Base-by-base conservation (phyloP, 2,113 vertebrate species). In the Cercopithecus mona region DNA sequence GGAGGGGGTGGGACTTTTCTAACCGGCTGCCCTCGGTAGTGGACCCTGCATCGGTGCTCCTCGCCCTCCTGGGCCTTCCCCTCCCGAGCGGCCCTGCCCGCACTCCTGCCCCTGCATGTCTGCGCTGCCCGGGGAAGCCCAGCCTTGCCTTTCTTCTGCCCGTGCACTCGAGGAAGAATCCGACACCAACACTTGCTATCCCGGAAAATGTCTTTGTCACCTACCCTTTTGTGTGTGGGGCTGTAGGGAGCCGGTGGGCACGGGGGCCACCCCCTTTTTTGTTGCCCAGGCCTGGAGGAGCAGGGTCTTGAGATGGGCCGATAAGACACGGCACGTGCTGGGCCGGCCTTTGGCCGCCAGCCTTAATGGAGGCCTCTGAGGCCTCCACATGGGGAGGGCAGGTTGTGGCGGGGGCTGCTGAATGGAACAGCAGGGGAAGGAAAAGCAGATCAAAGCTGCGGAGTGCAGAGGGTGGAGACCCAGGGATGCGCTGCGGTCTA, bases 191-290 rank as follows among this genome's bases (percentile, higher is more conserved):
- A 99, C 99, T 99, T 99, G 99, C 99, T 98, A 93, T 98, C 97
- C 98, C 98, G 96, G 99, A 99, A 99, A 99, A 99, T 98, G 99
- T 99, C 99, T 99, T 99, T 99, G 99, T 99, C 88, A 32, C 99
- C 98, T 97, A 89, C 98, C 98, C 99, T 99, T 99, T 99, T 99
- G 99, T 99, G 99, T 99, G 98, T 98, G 98, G 98, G 98, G 98
- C 99, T 99, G 98, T 98, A 94, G 97, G 97, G 98, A 98, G 98
- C 99, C 99, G 97, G 98, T 99, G 98, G 98, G 98, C 98, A 98
- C 88, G 92, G 96, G 97, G 98, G 95, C 98, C 86, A 97, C 99
- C 99, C 98, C 98, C 89, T 98, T 98, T 98, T 98, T 96, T 96
- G 95, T 98, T 97, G 88, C 88, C 87, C 85, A 83, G 97, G 97